A percentile compares a stretch with the other conserved stretches of the same genome.
Conservation (phyloP, 2,113 vertebrate species). For the Lophura nycthemera region DNA sequence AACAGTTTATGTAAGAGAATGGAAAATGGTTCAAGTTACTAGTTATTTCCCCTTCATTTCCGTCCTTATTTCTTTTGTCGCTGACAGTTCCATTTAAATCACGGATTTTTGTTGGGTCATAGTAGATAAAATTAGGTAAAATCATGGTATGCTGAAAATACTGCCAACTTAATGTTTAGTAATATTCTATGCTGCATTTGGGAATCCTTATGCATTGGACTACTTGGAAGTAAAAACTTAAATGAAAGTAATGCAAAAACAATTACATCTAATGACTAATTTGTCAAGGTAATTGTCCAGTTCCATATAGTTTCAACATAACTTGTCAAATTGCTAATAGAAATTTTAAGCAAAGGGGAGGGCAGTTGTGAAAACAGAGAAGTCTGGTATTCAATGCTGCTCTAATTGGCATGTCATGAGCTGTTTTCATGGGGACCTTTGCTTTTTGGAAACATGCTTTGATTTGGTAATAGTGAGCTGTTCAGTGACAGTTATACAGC, state of each 20-base stretch:
- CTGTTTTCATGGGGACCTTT: not conserved
- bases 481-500: not conserved
- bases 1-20: not conserved
- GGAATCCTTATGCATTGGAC: not conserved
- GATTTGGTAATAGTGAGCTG: not conserved
- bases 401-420: not conserved
- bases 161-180: not conserved
- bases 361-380: not conserved
- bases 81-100: not conserved
- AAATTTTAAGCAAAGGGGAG: not conserved
- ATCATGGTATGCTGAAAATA: not conserved
- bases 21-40: slow-evolving; percentile 9
- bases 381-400: not conserved
- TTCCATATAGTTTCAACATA: not conserved
- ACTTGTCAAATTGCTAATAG: not conserved
- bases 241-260: not conserved
- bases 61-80: rapidly evolving
- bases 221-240: not conserved
- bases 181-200: not conserved
- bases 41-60: not conserved
- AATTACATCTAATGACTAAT: not conserved
- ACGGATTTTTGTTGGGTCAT: not conserved
- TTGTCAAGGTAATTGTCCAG: not conserved
- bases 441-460: not conserved
- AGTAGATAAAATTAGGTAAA: not conserved